phyloP scores from a whole-genome alignment of 2,113 vertebrate genomes.

The Murina feae region DNA sequence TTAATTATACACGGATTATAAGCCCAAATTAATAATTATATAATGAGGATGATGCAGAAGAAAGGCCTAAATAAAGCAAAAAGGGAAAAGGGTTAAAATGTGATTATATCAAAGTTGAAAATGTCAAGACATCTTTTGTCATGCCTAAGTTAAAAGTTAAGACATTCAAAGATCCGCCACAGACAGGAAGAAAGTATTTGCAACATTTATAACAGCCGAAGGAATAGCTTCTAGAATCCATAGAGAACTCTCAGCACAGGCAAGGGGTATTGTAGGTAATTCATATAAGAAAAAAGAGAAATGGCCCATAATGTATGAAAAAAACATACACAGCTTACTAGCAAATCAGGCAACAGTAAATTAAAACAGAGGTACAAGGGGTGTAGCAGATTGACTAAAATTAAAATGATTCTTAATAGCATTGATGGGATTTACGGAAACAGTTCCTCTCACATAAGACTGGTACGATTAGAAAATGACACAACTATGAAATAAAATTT shows the following conservation, averaged over 20 bases:
- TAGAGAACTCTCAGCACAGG: neutral
- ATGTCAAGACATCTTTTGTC: neutral
- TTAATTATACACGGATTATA: neutral
- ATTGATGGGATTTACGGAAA: neutral
- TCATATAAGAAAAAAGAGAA: neutral
- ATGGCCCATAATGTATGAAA: neutral
- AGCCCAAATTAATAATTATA: neutral
- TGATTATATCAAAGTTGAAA: neutral
- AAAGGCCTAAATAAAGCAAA: neutral
- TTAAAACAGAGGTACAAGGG: neutral
- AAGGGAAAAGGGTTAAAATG: neutral
- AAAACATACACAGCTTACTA: neutral
- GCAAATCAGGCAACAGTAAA: neutral
- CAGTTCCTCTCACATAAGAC: neutral
- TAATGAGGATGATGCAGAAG: neutral
- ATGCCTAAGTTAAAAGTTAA: neutral
- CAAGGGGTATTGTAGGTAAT: neutral
- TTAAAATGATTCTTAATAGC: slow-evolving; percentile 6
- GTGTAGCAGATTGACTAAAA: neutral
- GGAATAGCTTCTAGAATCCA: neutral
- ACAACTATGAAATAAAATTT: slow-evolving; percentile 28
- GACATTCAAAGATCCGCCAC: slow-evolving; percentile 43
- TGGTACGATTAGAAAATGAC: neutral
- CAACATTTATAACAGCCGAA: slow-evolving; percentile 20
- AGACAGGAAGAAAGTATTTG: slow-evolving; percentile 34